Percentiles rank a stretch among this genome's conserved stretches.
phyloP scores from a whole-genome alignment of 2,888 invertebrate genomes.

The Andrena praecox region DNA sequence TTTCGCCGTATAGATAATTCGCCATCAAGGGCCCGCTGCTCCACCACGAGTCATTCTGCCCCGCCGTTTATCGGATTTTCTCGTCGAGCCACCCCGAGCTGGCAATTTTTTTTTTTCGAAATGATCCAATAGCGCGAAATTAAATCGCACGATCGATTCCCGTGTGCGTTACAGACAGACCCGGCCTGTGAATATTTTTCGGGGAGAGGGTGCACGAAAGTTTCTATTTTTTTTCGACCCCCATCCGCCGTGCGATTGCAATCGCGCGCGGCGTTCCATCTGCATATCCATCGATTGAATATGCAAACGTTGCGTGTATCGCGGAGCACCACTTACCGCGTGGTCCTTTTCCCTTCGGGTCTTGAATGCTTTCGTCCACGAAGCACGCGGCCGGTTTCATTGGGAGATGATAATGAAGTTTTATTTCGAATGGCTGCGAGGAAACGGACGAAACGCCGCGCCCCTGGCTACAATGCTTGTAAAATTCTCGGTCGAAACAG shows the following conservation, averaged over 20 bases:
- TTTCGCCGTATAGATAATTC: not conserved
- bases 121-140: constrained; percentile 19
- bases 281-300: constrained; percentile 50
- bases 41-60: too few relatives aligned
- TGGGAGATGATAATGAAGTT: constrained; percentile 17
- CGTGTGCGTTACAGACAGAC: not conserved
- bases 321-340: constrained; percentile 21
- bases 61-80: too few relatives aligned
- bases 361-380: constrained; percentile 2
- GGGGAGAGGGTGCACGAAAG: not conserved
- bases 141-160: constrained; percentile 33
- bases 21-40: too few relatives aligned
- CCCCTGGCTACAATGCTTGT: not conserved
- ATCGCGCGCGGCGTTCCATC: constrained; percentile 21
- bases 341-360: not conserved
- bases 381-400: not conserved
- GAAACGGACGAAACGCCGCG: constrained; percentile 2
- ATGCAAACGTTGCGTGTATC: constrained; percentile 42
- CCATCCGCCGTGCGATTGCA: constrained; percentile 15
- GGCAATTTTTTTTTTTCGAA: not conserved
- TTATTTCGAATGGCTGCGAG: not conserved
- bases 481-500: not conserved
- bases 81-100: too few relatives aligned
- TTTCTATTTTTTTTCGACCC: not conserved
- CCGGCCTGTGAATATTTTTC: constrained; percentile 18